These are phyloP conservation scores for Morone saxatilis DNA, from an alignment of 2,113 vertebrate genomes.

Conservation along the genomic window DNA sequence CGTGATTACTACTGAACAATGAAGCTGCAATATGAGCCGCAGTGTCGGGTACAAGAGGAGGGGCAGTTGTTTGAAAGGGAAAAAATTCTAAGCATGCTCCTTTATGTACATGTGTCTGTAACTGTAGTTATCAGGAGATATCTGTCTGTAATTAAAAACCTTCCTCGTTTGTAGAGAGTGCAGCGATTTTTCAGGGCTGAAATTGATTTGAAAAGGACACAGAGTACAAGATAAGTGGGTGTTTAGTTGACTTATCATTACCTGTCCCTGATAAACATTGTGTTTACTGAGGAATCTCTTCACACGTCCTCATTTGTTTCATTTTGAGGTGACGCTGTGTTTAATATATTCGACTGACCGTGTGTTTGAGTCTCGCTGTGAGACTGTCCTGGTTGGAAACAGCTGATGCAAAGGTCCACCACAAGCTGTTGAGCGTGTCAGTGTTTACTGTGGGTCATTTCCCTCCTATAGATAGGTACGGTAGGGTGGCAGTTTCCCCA, in stretches of 20 bases:
- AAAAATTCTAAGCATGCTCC: neutral
- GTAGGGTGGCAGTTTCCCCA: constrained; percentile 1
- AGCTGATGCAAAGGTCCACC: constrained; percentile 61
- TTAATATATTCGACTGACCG: constrained; percentile 27
- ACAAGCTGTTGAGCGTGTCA: neutral
- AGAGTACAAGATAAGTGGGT: neutral
- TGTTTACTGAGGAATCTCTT: neutral
- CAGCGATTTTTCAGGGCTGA: neutral
- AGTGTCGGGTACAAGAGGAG: neutral
- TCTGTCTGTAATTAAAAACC: neutral
- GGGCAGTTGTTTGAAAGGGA: neutral
- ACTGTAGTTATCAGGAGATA: neutral
- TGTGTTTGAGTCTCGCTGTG: constrained; percentile 9
- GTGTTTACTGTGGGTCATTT: constrained; percentile 6
- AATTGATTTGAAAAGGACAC: neutral
- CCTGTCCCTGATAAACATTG: neutral
- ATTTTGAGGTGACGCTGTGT: neutral
- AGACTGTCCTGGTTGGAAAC: constrained; percentile 48
- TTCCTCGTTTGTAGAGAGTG: neutral
- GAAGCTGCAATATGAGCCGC: neutral
- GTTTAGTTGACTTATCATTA: neutral
- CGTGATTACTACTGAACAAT: neutral
- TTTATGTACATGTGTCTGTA: neutral
- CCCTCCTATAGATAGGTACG: neutral
- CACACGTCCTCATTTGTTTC: neutral